Conservation (phyloP, 2,113 vertebrate genomes). For the Sphyrna mokarran region DNA sequence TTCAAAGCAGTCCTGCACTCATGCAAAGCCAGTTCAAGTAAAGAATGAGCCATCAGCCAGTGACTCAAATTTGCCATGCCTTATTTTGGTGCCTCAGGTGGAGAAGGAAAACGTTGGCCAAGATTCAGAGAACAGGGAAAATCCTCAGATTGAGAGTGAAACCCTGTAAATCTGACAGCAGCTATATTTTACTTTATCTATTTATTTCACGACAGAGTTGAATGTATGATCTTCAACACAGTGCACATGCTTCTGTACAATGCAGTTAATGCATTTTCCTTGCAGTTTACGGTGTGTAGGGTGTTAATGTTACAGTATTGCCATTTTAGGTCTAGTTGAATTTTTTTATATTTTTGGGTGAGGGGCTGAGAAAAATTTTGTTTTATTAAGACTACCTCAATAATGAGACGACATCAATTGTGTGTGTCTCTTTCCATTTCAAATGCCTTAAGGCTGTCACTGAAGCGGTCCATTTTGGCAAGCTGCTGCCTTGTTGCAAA, state of each 20-base stretch:
- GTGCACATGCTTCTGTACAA: constrained; percentile 92
- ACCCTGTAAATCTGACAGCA: constrained; percentile 74
- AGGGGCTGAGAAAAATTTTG: constrained; percentile 64
- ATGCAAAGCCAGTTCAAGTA: constrained; percentile 84
- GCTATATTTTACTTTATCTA: constrained; percentile 83
- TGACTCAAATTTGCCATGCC: constrained; percentile 53
- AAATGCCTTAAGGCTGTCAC: constrained; percentile 47
- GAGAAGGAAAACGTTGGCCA: constrained; percentile 54
- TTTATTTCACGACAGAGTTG: constrained; percentile 99
- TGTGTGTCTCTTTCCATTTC: constrained; percentile 60
- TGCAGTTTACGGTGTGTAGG: constrained; percentile 91
- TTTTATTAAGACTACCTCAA: constrained; percentile 86
- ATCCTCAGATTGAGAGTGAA: constrained; percentile 43
- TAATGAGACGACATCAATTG: constrained; percentile 66
- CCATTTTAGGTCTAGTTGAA: constrained; percentile 75
- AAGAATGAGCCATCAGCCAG: constrained; percentile 58
- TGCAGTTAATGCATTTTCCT: constrained; percentile 83
- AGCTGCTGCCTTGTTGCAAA: constrained; percentile 35
- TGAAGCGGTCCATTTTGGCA: constrained; percentile 43
- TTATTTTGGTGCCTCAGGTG: constrained; percentile 52
- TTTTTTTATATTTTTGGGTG: constrained; percentile 63
- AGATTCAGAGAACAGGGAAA: constrained; percentile 45
- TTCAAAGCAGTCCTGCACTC: constrained; percentile 99
- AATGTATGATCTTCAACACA: constrained; percentile 99
- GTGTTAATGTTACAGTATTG: constrained; percentile 86